Evolutionary conservation across 1,140 invertebrate genomes (phyloP).

Genomic region (Teleopsis dalmanni): DNA sequence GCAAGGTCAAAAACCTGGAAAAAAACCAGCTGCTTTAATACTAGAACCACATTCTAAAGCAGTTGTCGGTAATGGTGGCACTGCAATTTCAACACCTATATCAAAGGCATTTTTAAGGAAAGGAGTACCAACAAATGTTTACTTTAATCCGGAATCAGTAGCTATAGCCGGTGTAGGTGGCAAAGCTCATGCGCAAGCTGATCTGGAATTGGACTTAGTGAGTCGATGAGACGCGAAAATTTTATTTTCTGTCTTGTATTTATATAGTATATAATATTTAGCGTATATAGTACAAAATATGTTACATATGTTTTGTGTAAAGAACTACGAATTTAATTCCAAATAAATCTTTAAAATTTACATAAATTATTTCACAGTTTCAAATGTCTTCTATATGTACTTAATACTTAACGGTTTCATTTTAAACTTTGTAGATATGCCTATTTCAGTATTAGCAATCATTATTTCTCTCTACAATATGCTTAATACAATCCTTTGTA

Average conservation of each 20-base stretch:
- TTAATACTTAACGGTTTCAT: too few species aligned
- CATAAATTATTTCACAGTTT: neutral
- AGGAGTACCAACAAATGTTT: constrained; percentile 49
- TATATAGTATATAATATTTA: neutral
- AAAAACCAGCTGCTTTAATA: constrained; percentile 46
- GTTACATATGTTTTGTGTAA: neutral
- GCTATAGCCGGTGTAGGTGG: constrained; percentile 65
- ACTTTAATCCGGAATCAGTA: constrained; percentile 56
- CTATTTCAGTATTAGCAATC: too few species aligned
- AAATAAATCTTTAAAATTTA: neutral
- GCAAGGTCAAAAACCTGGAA: constrained; percentile 12
- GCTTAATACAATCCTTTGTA: too few species aligned
- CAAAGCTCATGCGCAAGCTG: constrained; percentile 60
- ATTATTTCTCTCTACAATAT: too few species aligned
- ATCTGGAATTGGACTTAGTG: constrained; percentile 48
- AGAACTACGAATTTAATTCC: constrained; percentile 1
- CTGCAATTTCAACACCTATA: constrained; percentile 59
- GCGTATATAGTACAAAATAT: neutral
- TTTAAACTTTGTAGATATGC: too few species aligned
- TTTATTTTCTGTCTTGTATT: too few species aligned
- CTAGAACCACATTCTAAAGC: constrained; percentile 57
- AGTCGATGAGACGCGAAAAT: constrained; percentile 15
- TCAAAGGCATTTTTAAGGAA: constrained; percentile 50
- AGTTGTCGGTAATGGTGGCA: constrained; percentile 54
- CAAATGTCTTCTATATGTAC: too few species aligned